A percentile compares a stretch with the other conserved stretches of the same genome.
phyloP scores from a whole-genome alignment of 1,140 invertebrate genomes.

The Bombus terrestris region DNA sequence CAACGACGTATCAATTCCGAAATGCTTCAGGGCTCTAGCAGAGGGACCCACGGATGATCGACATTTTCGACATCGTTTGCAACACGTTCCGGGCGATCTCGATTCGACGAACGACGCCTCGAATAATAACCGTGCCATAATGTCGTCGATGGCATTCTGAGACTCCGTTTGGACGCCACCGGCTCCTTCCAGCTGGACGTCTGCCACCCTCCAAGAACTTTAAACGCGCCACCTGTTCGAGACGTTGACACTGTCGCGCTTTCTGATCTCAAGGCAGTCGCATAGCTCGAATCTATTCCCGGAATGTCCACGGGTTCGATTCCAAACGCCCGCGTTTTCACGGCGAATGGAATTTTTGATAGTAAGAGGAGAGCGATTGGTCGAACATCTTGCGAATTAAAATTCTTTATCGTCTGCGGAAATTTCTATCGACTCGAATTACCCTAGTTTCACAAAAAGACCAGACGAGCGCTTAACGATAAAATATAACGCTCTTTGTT shows the following conservation, averaged over 20 bases:
- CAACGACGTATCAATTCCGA: slow-evolving; percentile 12
- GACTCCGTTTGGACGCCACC: slow-evolving; percentile 31
- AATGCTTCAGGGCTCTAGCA: neutral
- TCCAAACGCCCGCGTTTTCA: neutral
- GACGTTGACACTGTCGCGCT: slow-evolving; percentile 16
- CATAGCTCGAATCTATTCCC: neutral
- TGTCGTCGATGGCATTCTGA: slow-evolving; percentile 52
- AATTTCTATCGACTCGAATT: neutral
- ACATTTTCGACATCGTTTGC: slow-evolving; percentile 64
- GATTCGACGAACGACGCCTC: slow-evolving; percentile 49
- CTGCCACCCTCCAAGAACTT: slow-evolving; percentile 24
- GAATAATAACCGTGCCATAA: slow-evolving; percentile 64
- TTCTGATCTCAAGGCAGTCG: neutral
- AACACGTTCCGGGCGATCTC: slow-evolving; percentile 65
- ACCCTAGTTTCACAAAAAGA: neutral
- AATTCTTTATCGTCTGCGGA: neutral
- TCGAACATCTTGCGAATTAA: neutral
- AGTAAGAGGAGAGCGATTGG: neutral
- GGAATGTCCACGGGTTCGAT: neutral
- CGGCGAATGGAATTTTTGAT: neutral
- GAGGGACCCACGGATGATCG: slow-evolving; percentile 34
- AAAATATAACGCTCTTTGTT: neutral
- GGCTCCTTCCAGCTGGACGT: neutral
- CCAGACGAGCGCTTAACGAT: neutral
- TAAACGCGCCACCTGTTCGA: slow-evolving; percentile 35